Base-by-base conservation (phyloP, 2,113 vertebrate genomes). In the Coracopsis vasa region DNA sequence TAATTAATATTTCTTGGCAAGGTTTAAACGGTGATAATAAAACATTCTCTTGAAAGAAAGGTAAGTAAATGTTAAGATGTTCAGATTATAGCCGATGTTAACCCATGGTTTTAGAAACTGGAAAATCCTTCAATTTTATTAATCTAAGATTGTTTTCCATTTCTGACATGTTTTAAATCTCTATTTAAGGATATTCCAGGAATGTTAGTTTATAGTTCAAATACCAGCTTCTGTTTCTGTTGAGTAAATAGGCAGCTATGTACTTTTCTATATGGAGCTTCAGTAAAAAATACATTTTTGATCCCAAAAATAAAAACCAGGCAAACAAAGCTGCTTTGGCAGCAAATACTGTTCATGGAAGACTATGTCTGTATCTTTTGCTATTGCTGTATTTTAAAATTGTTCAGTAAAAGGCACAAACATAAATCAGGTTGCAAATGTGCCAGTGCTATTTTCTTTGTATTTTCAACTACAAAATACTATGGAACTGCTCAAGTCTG, bases 101-200 rank as follows among this genome's bases (percentile, higher is more conserved):
- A 87, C 47, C 33, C n/a, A 18, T 20, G n/a, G 31, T 5, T 86
- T 73, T 86, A 91, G 45, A 73, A 72, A 44, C 9, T 80, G 66
- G 41, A 65, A 82, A 79, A 86, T 81, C 29, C 88, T 88, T 77
- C 66, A 75, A 47, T 62, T 44, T 82, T 94, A 16, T 66, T 85
- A 92, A 86, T 94, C 44, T 92, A 44, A 47, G 21, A 92, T 96
- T 70, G 60, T 20, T 91, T 94, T 94, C 88, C 35, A 2, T 93
- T 97, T 61, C 82, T 82, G 81, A 51, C 31, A 35, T 74, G 51
- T 39, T 92, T 94, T 94, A 84, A 84, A 86, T 42, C 8, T 65
- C n/a, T 67, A 65, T 23, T 64, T 82, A 25, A 45, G 41, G 33
- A 42, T 47, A 87, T 82, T 96, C 56, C 47, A 71, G 35, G 66